These are phyloP conservation scores for Urocitellus parryii DNA, from an alignment of 2,113 vertebrate genomes.

Conservation along the genomic window DNA sequence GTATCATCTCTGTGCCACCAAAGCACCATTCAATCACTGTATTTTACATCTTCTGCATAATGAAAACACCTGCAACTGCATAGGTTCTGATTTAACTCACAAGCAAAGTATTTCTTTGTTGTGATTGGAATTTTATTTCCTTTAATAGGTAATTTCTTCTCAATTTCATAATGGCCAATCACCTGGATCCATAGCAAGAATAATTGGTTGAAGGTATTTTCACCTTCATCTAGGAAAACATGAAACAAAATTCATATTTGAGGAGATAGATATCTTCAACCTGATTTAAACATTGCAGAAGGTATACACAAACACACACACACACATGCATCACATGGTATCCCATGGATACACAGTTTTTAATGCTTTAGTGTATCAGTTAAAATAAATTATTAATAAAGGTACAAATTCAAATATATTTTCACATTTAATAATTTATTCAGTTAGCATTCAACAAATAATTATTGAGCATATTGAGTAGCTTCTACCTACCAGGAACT, in stretches of 20 bases:
- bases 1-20: slow-evolving; percentile 18
- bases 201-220: background rate
- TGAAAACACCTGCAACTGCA: slow-evolving; percentile 61
- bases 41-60: slow-evolving; percentile 61
- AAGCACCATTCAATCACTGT: slow-evolving; percentile 43
- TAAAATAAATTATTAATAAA: background rate
- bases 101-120: background rate
- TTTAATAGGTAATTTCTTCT: background rate
- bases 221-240: background rate
- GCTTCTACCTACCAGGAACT: background rate
- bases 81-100: slow-evolving; percentile 22
- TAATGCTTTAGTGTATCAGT: background rate
- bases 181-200: background rate
- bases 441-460: background rate
- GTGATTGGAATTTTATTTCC: slow-evolving; percentile 57
- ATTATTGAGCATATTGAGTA: background rate
- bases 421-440: slow-evolving; percentile 28
- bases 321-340: background rate
- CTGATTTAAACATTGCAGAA: background rate
- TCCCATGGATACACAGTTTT: background rate
- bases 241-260: background rate
- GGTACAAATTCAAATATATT: background rate
- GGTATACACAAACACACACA: too few species aligned
- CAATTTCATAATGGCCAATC: background rate
- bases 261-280: background rate